Conservation (phyloP, 2,113 vertebrate genomes). For the Tinamus guttatus region DNA sequence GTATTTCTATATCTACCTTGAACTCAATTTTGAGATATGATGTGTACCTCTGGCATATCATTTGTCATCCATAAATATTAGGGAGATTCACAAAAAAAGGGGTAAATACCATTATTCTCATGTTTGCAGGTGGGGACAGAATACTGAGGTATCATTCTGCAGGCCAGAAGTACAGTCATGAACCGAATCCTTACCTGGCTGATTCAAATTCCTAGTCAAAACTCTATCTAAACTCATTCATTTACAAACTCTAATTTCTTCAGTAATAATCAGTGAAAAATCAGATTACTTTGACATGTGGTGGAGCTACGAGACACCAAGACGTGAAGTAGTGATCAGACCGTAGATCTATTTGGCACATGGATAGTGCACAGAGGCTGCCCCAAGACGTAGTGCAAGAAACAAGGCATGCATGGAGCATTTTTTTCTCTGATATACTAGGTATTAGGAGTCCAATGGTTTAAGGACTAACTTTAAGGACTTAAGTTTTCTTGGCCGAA, state of each 20-base stretch:
- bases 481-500: background rate
- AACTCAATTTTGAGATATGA: background rate
- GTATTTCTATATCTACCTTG: background rate
- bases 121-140: background rate
- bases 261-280: background rate
- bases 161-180: background rate
- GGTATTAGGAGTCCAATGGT: background rate
- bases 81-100: background rate
- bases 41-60: background rate
- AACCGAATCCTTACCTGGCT: background rate
- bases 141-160: background rate
- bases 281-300: background rate
- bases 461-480: background rate
- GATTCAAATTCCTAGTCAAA: background rate
- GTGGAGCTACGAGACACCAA: background rate
- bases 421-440: background rate
- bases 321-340: background rate
- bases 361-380: background rate
- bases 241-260: background rate
- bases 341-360: background rate
- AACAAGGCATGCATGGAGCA: background rate
- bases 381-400: background rate
- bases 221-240: background rate
- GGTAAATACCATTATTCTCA: background rate
- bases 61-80: background rate